Evolutionary conservation across 2,113 vertebrate species (phyloP).

Genomic region (Dipodomys stephensi): DNA sequence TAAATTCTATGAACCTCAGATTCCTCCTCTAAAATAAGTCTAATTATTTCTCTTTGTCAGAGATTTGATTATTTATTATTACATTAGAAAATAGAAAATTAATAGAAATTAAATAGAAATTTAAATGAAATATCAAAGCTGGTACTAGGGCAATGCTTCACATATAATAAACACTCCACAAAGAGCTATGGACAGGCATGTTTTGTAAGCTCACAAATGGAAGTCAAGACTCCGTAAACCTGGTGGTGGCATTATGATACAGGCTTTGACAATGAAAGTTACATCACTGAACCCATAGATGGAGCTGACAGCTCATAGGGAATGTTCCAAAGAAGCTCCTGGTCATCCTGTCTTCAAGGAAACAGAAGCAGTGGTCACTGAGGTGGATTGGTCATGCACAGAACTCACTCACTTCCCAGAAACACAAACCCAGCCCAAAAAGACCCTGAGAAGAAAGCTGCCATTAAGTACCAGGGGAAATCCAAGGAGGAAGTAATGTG

Average conservation of each 20-base stretch:
- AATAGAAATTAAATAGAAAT: background rate
- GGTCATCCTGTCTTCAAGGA: background rate
- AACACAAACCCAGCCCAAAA: background rate
- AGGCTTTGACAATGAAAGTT: background rate
- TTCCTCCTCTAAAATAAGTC: background rate
- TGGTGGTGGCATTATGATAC: background rate
- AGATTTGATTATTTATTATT: background rate
- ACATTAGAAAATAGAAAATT: background rate
- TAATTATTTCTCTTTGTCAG: background rate
- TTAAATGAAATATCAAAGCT: background rate
- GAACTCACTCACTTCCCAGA: background rate
- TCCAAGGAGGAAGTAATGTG: slow-evolving; percentile 10
- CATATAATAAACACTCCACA: background rate
- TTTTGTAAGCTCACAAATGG: slow-evolving; percentile 25
- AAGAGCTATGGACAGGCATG: background rate
- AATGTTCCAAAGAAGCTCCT: background rate
- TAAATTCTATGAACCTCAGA: background rate
- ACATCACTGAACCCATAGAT: background rate
- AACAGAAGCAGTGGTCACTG: background rate
- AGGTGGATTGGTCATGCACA: background rate
- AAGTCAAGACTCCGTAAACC: background rate
- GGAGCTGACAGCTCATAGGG: background rate
- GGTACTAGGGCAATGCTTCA: background rate
- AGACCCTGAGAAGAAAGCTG: slow-evolving; percentile 25
- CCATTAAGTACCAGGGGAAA: background rate